A percentile compares a stretch with the other conserved stretches of the same genome.
phyloP scores from a whole-genome alignment of 2,888 invertebrate genomes.

The Asteroscopus sphinx region DNA sequence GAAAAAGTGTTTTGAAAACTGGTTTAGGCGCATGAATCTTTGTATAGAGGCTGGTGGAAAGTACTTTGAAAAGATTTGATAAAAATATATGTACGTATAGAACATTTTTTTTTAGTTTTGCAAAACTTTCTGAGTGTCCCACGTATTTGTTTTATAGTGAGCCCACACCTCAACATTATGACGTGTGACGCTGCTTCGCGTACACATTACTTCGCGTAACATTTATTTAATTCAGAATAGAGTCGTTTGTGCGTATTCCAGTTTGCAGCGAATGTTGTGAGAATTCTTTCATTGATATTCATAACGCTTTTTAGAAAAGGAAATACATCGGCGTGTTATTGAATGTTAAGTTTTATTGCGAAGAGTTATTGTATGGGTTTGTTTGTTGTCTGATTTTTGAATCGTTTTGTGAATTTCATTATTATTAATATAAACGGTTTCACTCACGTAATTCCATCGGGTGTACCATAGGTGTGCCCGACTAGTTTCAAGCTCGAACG shows the following conservation, averaged over 20 bases:
- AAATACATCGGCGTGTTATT: conserved; percentile 45
- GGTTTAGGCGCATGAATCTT: too few relatives aligned
- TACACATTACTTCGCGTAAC: conserved; percentile 10
- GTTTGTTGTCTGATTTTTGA: conserved; percentile 10
- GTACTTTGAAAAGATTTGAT: too few relatives aligned
- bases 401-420: not conserved
- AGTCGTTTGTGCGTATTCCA: conserved; percentile 41
- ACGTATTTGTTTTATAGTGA: not conserved
- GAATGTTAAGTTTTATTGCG: conserved; percentile 45
- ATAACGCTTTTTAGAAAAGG: conserved; percentile 33
- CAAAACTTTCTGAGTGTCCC: too few relatives aligned
- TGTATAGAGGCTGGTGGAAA: too few relatives aligned
- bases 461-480: too few relatives aligned
- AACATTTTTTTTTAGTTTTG: too few relatives aligned
- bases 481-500: too few relatives aligned
- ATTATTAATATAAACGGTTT: too few relatives aligned
- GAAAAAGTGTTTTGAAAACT: too few relatives aligned
- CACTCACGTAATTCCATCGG: too few relatives aligned
- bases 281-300: conserved; percentile 52
- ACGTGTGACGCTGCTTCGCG: conserved; percentile 5
- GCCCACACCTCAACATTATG: not conserved
- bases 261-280: conserved; percentile 39
- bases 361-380: conserved; percentile 27
- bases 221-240: conserved; percentile 43
- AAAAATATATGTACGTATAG: too few relatives aligned